Base-by-base conservation (phyloP, 2,888 invertebrate species). In the Seladonia tumulorum region DNA sequence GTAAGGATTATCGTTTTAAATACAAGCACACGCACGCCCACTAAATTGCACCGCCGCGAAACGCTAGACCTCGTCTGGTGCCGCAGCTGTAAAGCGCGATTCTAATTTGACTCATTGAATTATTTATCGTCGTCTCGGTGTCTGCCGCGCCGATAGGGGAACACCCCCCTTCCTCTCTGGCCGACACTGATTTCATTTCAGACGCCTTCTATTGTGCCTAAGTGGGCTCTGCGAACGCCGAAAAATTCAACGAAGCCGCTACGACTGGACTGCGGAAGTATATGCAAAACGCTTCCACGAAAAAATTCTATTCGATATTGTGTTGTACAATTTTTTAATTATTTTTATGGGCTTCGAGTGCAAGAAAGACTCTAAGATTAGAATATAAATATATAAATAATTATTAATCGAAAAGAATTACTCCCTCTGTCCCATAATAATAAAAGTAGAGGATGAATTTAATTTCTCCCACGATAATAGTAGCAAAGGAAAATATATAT, bases 1-100 rank as follows among this genome's bases (percentile, higher is more conserved):
- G 81, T 81, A 82, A 91, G 88, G 90, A 90, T 90, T 87, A 88
- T 86, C 85, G 86, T 82, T 83, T 89, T 83, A 88, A 90, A 87
- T 87, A 83, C 85, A 84, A 87, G 85, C 77, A 76, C 83, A 72
- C 73, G 78, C 66, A 89, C 90, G 89, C 88, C 89, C 74, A 88
- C 84, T 83, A 89, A 86, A 90, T 86, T 81, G 86, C 66, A 68
- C 70, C 74, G 47, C 79, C 83, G 84, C 85, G 86, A 73, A 78
- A 70, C 77, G 76, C 81, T 80, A 29, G 71, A 71, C 57, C 79
- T 35, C 60, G 74, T 75, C 60, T 57, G 57, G 57, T 72, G 68
- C 70, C 80, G 72, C 74, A 74, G 75, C 77, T 87, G 86, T 84
- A 83, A 89, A 82, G 77, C 89, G 79, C 68, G 81, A 86, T 89